Evolutionary conservation across 2,888 invertebrate species (phyloP).

Genomic region (Brachypalpus laphriformis): DNA sequence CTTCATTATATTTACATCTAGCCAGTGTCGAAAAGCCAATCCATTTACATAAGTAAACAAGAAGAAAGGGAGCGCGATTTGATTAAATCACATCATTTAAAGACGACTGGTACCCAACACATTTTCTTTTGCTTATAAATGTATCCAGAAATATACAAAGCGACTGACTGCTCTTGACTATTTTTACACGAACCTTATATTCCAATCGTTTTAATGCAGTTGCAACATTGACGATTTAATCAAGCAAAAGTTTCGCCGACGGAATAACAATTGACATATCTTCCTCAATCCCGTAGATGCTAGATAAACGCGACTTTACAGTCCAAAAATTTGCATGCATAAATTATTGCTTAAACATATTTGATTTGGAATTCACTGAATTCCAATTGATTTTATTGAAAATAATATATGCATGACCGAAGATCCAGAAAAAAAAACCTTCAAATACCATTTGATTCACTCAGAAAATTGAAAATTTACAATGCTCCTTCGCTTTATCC

Average conservation of each 20-base stretch:
- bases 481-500: constrained; percentile 39
- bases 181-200: not conserved
- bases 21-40: too few species aligned
- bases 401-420: not conserved
- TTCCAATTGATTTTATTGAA: constrained; percentile 4
- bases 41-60: too few species aligned
- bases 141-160: too few species aligned
- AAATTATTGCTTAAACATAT: not conserved
- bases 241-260: not conserved
- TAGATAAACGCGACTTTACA: not conserved
- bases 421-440: not conserved
- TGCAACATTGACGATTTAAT: not conserved
- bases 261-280: not conserved
- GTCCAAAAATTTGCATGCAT: not conserved
- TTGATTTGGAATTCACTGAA: not conserved
- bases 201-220: not conserved
- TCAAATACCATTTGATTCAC: constrained; percentile 31
- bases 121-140: too few species aligned
- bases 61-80: too few species aligned
- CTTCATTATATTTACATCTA: too few species aligned
- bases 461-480: constrained; percentile 66
- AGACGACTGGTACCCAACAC: too few species aligned
- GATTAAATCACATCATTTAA: too few species aligned
- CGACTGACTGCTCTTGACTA: too few species aligned
- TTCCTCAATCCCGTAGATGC: not conserved